Evolutionary conservation across 2,888 invertebrate genomes (phyloP).

Genomic region (Ormyrus thymus): DNA sequence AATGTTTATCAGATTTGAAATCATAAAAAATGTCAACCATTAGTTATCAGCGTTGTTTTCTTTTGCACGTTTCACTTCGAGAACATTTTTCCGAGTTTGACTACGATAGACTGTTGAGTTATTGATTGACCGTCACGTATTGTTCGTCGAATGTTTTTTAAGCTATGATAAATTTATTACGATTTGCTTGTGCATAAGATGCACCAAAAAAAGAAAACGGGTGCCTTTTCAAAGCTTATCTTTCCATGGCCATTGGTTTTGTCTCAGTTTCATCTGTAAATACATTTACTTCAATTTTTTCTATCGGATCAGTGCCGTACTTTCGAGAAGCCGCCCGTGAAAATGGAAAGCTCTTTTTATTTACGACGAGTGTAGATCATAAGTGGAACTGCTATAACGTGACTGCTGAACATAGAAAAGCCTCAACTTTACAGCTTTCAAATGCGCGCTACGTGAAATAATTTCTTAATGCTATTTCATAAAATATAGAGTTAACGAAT

Average conservation of each 20-base stretch:
- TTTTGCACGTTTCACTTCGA: too few relatives aligned
- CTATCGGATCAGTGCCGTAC: not conserved
- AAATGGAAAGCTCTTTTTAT: constrained; percentile 50
- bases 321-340: not conserved
- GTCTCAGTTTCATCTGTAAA: constrained; percentile 2
- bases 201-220: too few relatives aligned
- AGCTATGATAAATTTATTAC: constrained; percentile 31
- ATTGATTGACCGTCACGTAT: constrained; percentile 24
- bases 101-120: not conserved
- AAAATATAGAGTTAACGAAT: constrained; percentile 2
- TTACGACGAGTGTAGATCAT: constrained; percentile 44
- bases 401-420: constrained; percentile 14
- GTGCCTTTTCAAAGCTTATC: not conserved
- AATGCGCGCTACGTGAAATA: constrained; percentile 41
- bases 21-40: too few relatives aligned
- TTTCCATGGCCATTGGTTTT: not conserved
- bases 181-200: too few relatives aligned
- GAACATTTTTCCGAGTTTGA: too few relatives aligned
- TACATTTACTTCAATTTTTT: constrained; percentile 24
- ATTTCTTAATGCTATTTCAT: constrained; percentile 30
- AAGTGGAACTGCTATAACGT: constrained; percentile 46
- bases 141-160: constrained; percentile 15
- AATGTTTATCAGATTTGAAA: too few relatives aligned
- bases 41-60: too few relatives aligned
- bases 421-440: constrained; percentile 39